Conservation (phyloP, 2,888 invertebrate species). For the Stomorhina lunata region DNA sequence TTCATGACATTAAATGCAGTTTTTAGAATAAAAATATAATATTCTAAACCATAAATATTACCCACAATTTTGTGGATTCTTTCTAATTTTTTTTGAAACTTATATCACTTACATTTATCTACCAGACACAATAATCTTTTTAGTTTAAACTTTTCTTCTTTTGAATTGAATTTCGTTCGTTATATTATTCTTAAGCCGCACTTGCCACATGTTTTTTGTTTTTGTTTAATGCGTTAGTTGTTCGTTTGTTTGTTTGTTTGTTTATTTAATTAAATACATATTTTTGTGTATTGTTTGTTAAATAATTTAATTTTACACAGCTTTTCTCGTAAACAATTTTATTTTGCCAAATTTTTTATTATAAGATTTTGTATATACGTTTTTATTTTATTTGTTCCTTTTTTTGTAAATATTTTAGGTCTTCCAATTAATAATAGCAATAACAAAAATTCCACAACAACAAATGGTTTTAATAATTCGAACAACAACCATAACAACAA, state of each 20-base stretch:
- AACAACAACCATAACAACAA: constrained; percentile 51
- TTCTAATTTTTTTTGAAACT: too few species aligned
- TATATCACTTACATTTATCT: too few species aligned
- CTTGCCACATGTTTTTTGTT: too few species aligned
- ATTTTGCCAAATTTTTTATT: constrained; percentile 11
- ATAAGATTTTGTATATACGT: not conserved
- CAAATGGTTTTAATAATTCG: constrained; percentile 64
- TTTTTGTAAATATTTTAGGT: constrained; percentile 69
- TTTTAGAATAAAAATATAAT: too few species aligned
- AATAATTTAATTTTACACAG: constrained; percentile 41
- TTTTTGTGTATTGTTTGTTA: constrained; percentile 6
- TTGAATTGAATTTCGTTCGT: not conserved
- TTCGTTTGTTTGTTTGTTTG: not conserved
- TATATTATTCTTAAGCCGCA: not conserved
- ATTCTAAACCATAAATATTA: too few species aligned
- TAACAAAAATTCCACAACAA: constrained; percentile 66
- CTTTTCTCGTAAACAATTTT: constrained; percentile 34
- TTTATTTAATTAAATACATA: not conserved
- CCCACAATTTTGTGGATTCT: too few species aligned
- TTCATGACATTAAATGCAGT: too few species aligned
- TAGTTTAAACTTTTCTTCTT: not conserved
- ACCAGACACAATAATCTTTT: too few species aligned
- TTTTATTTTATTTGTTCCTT: constrained; percentile 26
- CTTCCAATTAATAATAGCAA: constrained; percentile 73
- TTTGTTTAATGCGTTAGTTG: constrained; percentile 7